Evolutionary conservation across 1,140 invertebrate species (phyloP).

Genomic region (Scylla paramamosain): DNA sequence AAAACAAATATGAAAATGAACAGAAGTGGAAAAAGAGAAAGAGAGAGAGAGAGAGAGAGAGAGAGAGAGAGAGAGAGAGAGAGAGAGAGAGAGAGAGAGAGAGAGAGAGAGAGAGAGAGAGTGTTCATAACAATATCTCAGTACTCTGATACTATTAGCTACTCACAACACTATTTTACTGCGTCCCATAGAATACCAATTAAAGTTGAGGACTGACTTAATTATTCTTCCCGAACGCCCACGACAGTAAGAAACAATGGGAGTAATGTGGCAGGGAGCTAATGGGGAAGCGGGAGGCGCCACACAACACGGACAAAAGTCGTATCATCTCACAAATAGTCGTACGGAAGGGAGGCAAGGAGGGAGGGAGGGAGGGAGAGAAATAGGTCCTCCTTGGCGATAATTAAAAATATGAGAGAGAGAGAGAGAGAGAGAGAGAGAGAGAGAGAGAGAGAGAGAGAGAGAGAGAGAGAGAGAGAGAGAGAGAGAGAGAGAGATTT

Average conservation of each 20-base stretch:
- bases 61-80: slow-evolving; percentile 59
- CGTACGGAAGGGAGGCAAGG: not conserved
- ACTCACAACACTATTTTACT: too few species aligned
- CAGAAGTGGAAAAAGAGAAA: not conserved
- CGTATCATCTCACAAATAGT: too few species aligned
- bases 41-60: slow-evolving; percentile 46
- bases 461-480: too few species aligned
- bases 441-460: too few species aligned
- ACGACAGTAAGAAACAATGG: too few species aligned
- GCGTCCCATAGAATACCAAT: too few species aligned
- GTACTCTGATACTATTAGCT: too few species aligned
- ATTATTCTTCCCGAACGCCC: not conserved
- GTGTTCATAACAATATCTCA: too few species aligned
- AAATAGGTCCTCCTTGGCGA: not conserved
- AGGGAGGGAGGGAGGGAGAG: not conserved
- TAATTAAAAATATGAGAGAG: too few species aligned
- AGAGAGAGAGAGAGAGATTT: too few species aligned
- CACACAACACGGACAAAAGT: too few species aligned
- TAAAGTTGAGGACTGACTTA: not conserved
- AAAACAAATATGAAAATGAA: not conserved
- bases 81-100: slow-evolving; percentile 61
- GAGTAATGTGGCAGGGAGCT: not conserved
- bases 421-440: too few species aligned
- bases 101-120: slow-evolving; percentile 28
- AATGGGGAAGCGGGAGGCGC: not conserved